Evolutionary conservation across 2,797 vertebrate genomes (phyloP).

Genomic region (Coregonus ussuriensis): DNA sequence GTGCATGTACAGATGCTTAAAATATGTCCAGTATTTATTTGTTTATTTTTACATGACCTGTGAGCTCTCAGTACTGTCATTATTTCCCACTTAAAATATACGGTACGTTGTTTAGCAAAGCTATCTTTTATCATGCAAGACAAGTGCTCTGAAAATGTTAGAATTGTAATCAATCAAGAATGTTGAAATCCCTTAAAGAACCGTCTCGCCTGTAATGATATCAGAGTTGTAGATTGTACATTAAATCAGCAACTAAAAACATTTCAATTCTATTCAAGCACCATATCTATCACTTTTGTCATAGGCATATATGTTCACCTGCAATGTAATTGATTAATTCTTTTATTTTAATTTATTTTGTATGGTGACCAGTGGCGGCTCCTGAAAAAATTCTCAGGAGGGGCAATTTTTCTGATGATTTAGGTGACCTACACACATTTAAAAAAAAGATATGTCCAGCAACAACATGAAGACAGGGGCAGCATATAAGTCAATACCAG

Average conservation of each 20-base stretch:
- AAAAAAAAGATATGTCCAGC: no score
- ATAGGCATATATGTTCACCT: slow-evolving; percentile 14
- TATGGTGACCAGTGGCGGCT: slow-evolving; percentile 32
- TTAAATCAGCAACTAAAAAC: not conserved
- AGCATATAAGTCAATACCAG: no score
- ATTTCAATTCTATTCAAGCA: slow-evolving; percentile 2
- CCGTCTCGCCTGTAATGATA: not conserved
- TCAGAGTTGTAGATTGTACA: not conserved
- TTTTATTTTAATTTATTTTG: slow-evolving; percentile 29
- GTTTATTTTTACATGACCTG: slow-evolving; percentile 40
- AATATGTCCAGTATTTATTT: slow-evolving; percentile 36
- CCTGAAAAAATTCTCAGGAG: no score
- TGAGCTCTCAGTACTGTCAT: slow-evolving; percentile 31
- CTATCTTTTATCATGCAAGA: not conserved
- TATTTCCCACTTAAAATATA: slow-evolving; percentile 41
- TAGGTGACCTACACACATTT: no score
- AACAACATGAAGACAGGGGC: no score
- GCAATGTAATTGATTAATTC: slow-evolving; percentile 1
- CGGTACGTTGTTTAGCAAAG: not conserved
- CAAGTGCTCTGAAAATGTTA: not conserved
- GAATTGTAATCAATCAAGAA: not conserved
- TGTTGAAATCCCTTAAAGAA: not conserved
- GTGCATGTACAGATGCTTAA: not conserved
- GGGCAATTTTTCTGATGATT: no score
- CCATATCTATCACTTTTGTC: slow-evolving; percentile 8